Base-by-base conservation (phyloP, 92 coral and sea anemone genomes). In the Epizoanthus illoricatus region DNA sequence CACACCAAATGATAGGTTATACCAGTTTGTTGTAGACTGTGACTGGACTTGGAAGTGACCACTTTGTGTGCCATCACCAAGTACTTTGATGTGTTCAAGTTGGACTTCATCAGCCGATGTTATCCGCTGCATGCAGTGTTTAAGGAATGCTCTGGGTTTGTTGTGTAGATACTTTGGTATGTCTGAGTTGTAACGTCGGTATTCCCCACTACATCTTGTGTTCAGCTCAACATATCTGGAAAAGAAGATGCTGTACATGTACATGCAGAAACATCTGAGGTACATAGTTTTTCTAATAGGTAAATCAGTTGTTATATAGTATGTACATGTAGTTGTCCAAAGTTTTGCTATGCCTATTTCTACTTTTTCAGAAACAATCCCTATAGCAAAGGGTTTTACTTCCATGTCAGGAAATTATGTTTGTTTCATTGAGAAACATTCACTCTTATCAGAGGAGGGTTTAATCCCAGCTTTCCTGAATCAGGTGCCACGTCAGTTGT, bases 141-240 rank as follows among this genome's bases (percentile, higher is more conserved):
- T 71, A 9, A 83, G 43, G 67, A 83, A 71, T 36, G 78, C 12
- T 45, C 86, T 83, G 10, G 86, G 86, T 55, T 83, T 71, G 69
- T 83, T 73, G 57, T 83, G 80, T 59, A 83, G 66, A 55, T 70
- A 83, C 58, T 71, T 43, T 49, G 63, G 71, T 57, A 83, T 36
- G 65, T 49, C 79, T 23, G 47, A 23, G 81, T 74, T 90, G 88
- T 90, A 90, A 13, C 87, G 84, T 74, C 63, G 71, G 85, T 86
- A 90, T 41, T 68, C 73, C 21, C 65, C 85, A 65, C 86, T 76
- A 20, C 56, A 90, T 24, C 81, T 54, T 81, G 85, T 84, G 83
- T 90, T 90, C 7, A 81, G 75, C 85, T 90, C 88, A 69, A 84
- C 82, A 73, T 90, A 90, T 84, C 92, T 88, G 80, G 42, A 76